These are phyloP conservation scores for Protaetia brevitarsis DNA, from an alignment of 1,140 invertebrate species.

Conservation along the genomic window DNA sequence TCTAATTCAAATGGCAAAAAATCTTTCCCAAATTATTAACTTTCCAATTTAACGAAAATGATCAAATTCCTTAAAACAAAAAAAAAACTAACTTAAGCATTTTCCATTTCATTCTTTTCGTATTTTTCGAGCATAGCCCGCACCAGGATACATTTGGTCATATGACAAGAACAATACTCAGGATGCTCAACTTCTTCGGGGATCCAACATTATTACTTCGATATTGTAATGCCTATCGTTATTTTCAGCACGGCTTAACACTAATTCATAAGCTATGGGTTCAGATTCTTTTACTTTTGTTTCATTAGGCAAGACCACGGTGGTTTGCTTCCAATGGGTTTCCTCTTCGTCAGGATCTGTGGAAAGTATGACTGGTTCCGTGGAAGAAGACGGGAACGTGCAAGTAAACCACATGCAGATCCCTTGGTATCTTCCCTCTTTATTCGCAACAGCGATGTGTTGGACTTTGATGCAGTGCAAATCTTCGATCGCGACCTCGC, in stretches of 20 bases:
- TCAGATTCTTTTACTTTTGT: conserved; percentile 54
- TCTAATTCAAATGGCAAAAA: too few species aligned
- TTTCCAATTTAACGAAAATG: background rate
- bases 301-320: conserved; percentile 68
- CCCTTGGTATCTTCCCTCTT: conserved; percentile 67
- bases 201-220: conserved; percentile 66
- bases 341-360: conserved; percentile 70
- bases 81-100: background rate
- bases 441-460: conserved; percentile 52
- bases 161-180: conserved; percentile 70
- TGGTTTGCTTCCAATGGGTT: conserved; percentile 98
- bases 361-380: conserved; percentile 58
- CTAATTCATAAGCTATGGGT: conserved; percentile 66
- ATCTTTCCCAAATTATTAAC: background rate
- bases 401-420: conserved; percentile 68
- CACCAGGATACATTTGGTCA: conserved; percentile 75
- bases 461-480: conserved; percentile 50
- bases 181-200: conserved; percentile 69
- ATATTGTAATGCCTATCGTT: conserved; percentile 64
- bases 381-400: conserved; percentile 48
- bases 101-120: conserved; percentile 33
- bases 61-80: too few species aligned
- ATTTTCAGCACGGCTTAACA: conserved; percentile 53
- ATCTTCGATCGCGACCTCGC: conserved; percentile 52
- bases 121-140: conserved; percentile 57